A percentile compares a stretch with the other conserved stretches of the same genome.
phyloP scores from a whole-genome alignment of 2,888 invertebrate genomes.

The Calephelis perditalis region DNA sequence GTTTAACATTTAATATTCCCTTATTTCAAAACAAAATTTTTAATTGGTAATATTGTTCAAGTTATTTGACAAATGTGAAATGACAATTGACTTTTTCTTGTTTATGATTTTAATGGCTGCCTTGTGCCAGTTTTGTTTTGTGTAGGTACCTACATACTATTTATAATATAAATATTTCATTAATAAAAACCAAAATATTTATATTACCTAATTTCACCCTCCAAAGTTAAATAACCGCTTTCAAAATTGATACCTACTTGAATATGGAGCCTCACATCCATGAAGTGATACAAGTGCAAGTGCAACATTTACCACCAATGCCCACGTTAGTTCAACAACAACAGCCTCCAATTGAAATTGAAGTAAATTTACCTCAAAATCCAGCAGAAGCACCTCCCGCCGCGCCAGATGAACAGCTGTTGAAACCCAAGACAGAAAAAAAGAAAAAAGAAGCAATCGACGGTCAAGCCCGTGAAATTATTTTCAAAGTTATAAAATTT shows the following conservation, averaged over 20 bases:
- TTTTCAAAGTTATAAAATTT: conserved; percentile 68
- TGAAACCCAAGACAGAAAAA: conserved; percentile 51
- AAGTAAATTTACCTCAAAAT: conserved; percentile 22
- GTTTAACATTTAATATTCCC: too few relatives aligned
- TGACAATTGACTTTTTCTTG: not conserved
- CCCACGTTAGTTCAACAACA: conserved; percentile 19
- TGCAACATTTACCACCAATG: conserved; percentile 23
- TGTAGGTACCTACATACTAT: not conserved
- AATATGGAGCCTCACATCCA: conserved; percentile 23
- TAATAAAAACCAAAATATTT: not conserved
- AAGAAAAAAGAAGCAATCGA: conserved; percentile 71
- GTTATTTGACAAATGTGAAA: too few relatives aligned
- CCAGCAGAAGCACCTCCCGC: conserved; percentile 25
- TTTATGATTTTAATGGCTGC: conserved; percentile 24
- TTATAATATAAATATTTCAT: too few relatives aligned
- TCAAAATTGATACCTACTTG: conserved; percentile 20
- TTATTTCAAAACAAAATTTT: too few relatives aligned
- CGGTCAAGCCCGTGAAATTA: conserved; percentile 66
- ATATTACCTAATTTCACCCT: conserved; percentile 1
- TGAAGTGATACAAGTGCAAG: conserved; percentile 22
- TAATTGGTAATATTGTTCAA: too few relatives aligned
- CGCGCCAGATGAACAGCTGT: conserved; percentile 20
- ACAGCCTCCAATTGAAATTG: conserved; percentile 24
- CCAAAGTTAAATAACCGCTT: not conserved
- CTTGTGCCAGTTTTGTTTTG: not conserved